Evolutionary conservation across 1,140 invertebrate species (phyloP).

Genomic region (Drosophila simulans): DNA sequence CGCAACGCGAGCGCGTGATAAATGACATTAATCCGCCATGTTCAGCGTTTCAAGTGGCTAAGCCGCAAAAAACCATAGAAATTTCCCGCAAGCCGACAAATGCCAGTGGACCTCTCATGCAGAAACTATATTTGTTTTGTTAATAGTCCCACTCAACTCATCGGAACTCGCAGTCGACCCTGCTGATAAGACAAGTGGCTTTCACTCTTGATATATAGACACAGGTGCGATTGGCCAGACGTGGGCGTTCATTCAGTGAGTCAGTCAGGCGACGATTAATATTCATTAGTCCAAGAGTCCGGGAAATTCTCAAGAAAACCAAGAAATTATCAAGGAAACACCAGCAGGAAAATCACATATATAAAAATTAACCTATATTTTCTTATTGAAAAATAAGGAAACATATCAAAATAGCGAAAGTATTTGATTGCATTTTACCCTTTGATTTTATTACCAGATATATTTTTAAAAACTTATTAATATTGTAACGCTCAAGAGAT

Average conservation of each 20-base stretch:
- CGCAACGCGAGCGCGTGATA: slow-evolving; percentile 63
- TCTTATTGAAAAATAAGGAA: background rate
- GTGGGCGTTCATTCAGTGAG: slow-evolving; percentile 43
- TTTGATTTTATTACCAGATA: background rate
- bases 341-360: background rate
- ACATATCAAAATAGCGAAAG: too few species aligned
- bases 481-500: background rate
- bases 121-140: slow-evolving; percentile 78
- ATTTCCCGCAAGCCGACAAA: slow-evolving; percentile 28
- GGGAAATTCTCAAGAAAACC: background rate
- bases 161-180: slow-evolving; percentile 47
- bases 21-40: slow-evolving; percentile 81
- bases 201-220: slow-evolving; percentile 74
- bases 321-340: background rate
- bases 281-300: slow-evolving; percentile 42
- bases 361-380: background rate
- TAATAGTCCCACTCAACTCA: slow-evolving; percentile 72
- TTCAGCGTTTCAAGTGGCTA: slow-evolving; percentile 74
- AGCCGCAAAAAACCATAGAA: slow-evolving; percentile 26
- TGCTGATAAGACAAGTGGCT: slow-evolving; percentile 80
- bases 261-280: slow-evolving; percentile 58
- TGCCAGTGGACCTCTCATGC: slow-evolving; percentile 60
- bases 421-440: too few species aligned
- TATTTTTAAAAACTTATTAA: background rate
- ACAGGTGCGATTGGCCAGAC: slow-evolving; percentile 27